Evolutionary conservation across 2,888 invertebrate genomes (phyloP).

Genomic region (Mimachlamys varia): DNA sequence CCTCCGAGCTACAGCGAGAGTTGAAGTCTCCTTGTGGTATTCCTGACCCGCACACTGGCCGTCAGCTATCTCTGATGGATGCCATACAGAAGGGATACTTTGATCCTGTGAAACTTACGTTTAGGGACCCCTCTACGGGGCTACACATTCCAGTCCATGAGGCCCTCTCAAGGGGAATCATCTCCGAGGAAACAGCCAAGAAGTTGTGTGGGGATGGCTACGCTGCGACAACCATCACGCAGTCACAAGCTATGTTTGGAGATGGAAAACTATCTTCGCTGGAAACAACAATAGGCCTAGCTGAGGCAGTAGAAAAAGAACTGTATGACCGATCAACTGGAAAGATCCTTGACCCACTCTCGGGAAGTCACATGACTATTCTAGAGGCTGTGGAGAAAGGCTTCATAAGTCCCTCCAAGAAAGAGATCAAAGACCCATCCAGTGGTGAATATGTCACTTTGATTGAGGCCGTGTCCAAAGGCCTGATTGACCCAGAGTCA

Average conservation of each 20-base stretch:
- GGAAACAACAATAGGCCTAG: constrained; percentile 75
- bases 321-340: constrained; percentile 82
- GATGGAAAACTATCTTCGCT: constrained; percentile 64
- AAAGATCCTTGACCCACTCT: constrained; percentile 81
- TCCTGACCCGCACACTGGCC: constrained; percentile 86
- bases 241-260: constrained; percentile 75
- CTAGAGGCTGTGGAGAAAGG: constrained; percentile 88
- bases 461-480: constrained; percentile 94
- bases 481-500: constrained; percentile 89
- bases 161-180: constrained; percentile 69
- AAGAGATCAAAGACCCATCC: constrained; percentile 91
- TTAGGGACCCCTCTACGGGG: constrained; percentile 90
- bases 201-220: constrained; percentile 73
- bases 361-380: constrained; percentile 84
- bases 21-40: constrained; percentile 92
- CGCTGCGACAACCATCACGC: constrained; percentile 73
- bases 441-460: constrained; percentile 94
- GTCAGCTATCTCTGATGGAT: constrained; percentile 92
- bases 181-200: constrained; percentile 67
- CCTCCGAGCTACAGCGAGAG: constrained; percentile 90
- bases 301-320: constrained; percentile 80
- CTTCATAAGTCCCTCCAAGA: constrained; percentile 86
- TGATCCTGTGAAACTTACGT: constrained; percentile 91
- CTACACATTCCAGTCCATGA: constrained; percentile 85
- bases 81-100: constrained; percentile 95